Evolutionary conservation across 2,888 invertebrate species (phyloP).

Genomic region (Agrenia bidenticulata): DNA sequence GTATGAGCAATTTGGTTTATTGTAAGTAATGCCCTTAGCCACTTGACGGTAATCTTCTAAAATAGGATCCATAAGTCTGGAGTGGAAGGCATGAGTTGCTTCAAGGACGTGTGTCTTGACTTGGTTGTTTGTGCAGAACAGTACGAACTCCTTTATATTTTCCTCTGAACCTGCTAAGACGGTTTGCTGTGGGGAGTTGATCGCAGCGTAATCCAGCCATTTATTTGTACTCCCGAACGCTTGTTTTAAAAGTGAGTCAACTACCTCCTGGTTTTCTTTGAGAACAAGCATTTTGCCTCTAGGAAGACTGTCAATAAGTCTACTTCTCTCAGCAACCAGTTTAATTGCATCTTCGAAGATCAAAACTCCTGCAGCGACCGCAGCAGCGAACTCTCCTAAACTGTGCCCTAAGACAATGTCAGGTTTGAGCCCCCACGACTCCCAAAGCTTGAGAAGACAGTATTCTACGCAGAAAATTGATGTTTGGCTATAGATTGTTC

Average conservation of each 20-base stretch:
- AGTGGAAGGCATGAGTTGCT: constrained; percentile 44
- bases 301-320: constrained; percentile 30
- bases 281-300: constrained; percentile 33
- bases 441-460: constrained; percentile 31
- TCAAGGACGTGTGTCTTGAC: constrained; percentile 27
- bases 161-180: constrained; percentile 32
- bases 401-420: constrained; percentile 43
- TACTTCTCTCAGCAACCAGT: constrained; percentile 37
- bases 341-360: constrained; percentile 34
- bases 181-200: constrained; percentile 37
- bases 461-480: constrained; percentile 43
- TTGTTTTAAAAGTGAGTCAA: constrained; percentile 3
- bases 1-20: constrained; percentile 16
- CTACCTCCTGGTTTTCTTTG: constrained; percentile 20
- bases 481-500: constrained; percentile 41
- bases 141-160: constrained; percentile 19
- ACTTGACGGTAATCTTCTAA: constrained; percentile 29
- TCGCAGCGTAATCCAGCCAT: constrained; percentile 40
- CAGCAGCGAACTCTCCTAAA: constrained; percentile 40
- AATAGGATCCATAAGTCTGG: constrained; percentile 40
- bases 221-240: neutral
- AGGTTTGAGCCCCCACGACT: constrained; percentile 33
- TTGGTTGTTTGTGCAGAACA: constrained; percentile 20
- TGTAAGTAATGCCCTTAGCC: constrained; percentile 12
- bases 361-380: constrained; percentile 32